A percentile compares a stretch with the other conserved stretches of the same genome.
These are phyloP conservation scores for Sebastes schlegelii DNA, from an alignment of 2,113 vertebrate genomes.

Conservation along the genomic window DNA sequence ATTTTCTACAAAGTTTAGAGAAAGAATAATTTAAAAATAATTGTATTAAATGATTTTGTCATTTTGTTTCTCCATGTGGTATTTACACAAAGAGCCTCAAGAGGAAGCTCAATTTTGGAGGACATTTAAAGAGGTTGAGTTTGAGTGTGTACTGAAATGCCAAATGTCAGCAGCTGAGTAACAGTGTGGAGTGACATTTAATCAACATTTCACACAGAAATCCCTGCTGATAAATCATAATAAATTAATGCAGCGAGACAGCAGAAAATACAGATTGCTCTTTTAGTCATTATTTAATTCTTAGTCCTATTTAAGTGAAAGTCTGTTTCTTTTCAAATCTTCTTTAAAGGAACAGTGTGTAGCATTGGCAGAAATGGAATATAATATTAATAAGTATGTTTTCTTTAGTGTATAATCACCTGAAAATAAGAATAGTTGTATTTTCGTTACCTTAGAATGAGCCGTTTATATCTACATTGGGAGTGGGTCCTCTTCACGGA, in stretches of 20 bases:
- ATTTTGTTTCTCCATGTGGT: not conserved
- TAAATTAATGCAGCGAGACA: not conserved
- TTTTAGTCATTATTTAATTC: not conserved
- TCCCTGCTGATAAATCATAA: constrained; percentile 30
- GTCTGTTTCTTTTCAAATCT: not conserved
- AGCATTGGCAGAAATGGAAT: too few relatives aligned
- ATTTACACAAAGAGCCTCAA: not conserved
- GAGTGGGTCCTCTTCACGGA: too few relatives aligned
- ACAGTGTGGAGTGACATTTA: constrained; percentile 58
- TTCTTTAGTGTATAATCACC: too few relatives aligned
- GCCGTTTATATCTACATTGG: too few relatives aligned
- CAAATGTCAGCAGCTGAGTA: constrained; percentile 42
- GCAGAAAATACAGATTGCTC: not conserved
- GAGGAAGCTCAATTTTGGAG: not conserved
- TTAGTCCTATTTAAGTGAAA: not conserved
- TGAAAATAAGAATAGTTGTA: too few relatives aligned
- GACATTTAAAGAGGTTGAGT: not conserved
- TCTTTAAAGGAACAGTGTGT: not conserved
- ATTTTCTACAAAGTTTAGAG: too few relatives aligned
- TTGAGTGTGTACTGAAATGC: constrained; percentile 40
- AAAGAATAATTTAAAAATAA: not conserved
- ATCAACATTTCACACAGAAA: constrained; percentile 29
- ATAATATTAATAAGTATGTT: too few relatives aligned
- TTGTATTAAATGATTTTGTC: not conserved
- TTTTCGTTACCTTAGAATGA: too few relatives aligned